These are phyloP conservation scores for Sylvia atricapilla DNA, from an alignment of 2,113 vertebrate species.

Conservation along the genomic window DNA sequence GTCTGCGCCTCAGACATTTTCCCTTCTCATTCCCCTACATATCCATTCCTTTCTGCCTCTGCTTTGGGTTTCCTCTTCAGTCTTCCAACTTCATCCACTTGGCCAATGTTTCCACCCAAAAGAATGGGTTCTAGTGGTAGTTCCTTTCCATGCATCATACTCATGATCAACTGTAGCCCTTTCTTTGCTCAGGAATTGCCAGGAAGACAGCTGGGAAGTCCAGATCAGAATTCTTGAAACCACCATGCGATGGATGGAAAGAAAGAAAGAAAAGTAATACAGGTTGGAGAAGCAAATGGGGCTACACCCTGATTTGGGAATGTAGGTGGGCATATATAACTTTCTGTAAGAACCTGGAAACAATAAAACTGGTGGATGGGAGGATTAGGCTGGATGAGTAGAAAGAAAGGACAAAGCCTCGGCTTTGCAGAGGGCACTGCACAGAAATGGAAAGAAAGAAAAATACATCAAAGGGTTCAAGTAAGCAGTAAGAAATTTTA, in stretches of 20 bases:
- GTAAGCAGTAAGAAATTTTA: neutral
- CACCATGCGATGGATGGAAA: neutral
- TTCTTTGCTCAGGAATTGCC: neutral
- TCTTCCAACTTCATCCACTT: neutral
- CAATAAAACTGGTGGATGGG: neutral
- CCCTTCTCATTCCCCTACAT: fast-evolving
- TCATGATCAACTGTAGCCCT: neutral
- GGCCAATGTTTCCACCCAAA: neutral
- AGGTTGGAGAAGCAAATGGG: neutral
- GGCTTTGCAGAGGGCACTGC: neutral
- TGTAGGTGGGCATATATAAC: neutral
- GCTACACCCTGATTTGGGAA: neutral
- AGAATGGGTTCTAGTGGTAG: neutral
- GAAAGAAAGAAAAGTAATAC: neutral
- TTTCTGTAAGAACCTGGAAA: neutral
- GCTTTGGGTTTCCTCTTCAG: neutral
- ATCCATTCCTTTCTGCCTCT: neutral
- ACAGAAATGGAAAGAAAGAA: neutral
- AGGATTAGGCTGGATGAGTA: neutral
- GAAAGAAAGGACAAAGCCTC: neutral
- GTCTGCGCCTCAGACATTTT: neutral
- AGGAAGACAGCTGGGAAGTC: neutral
- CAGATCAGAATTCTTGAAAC: neutral
- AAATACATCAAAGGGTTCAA: neutral
- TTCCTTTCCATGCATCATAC: neutral